phyloP scores from a whole-genome alignment of 1,140 invertebrate species.

The Palaemon carinicauda region DNA sequence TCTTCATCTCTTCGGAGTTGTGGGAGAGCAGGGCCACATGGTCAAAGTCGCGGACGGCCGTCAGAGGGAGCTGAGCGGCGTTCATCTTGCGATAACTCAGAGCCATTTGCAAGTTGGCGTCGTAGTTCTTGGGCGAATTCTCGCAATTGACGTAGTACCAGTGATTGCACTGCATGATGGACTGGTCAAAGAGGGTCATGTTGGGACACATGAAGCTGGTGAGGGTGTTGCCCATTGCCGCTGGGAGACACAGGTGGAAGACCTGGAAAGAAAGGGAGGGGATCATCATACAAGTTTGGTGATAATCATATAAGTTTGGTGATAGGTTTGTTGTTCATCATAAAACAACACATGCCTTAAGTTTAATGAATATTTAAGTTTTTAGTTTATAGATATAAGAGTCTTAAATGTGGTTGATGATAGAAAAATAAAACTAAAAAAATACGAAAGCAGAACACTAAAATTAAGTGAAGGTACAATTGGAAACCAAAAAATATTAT shows the following conservation, averaged over 20 bases:
- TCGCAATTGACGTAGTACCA: constrained; percentile 92
- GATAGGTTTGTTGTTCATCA: too few relatives aligned
- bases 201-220: constrained; percentile 89
- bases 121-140: constrained; percentile 78
- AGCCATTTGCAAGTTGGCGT: constrained; percentile 87
- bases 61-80: constrained; percentile 62
- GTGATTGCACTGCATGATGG: constrained; percentile 90
- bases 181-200: constrained; percentile 87
- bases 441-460: background rate
- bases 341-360: too few relatives aligned
- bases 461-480: background rate
- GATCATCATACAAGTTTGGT: background rate
- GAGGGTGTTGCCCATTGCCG: constrained; percentile 85
- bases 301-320: background rate
- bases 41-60: background rate
- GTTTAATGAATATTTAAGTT: too few relatives aligned
- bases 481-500: background rate
- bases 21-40: background rate
- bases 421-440: background rate
- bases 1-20: background rate
- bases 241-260: constrained; percentile 89
- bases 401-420: too few relatives aligned
- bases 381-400: too few relatives aligned
- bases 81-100: constrained; percentile 92
- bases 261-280: constrained; percentile 70